These are phyloP conservation scores for Drosophila obscura DNA, from an alignment of 1,140 invertebrate genomes.

Conservation along the genomic window DNA sequence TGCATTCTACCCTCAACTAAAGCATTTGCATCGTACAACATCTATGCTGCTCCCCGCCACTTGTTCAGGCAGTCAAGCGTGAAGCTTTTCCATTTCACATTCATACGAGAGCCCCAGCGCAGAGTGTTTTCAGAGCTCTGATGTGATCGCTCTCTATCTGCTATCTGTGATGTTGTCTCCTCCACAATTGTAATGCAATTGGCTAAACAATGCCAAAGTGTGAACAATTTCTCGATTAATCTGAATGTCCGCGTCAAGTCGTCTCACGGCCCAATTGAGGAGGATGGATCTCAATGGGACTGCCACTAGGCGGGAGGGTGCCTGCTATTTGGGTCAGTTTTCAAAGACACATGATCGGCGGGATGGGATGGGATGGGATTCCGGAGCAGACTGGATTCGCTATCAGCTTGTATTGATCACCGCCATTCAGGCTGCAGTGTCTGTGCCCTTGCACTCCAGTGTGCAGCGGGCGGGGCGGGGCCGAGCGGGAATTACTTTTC, in stretches of 20 bases:
- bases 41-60: neutral
- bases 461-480: neutral
- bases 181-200: constrained; percentile 45
- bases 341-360: constrained; percentile 25
- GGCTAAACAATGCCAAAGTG: constrained; percentile 38
- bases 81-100: constrained; percentile 2
- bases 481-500: constrained; percentile 46
- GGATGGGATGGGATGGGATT: too few species aligned
- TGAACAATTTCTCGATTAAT: constrained; percentile 52
- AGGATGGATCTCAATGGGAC: constrained; percentile 21
- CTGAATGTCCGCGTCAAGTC: constrained; percentile 10
- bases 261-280: constrained; percentile 42
- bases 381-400: neutral
- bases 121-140: neutral
- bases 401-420: constrained; percentile 54
- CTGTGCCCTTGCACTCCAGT: constrained; percentile 38
- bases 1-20: too few species aligned
- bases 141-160: constrained; percentile 1
- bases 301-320: neutral
- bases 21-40: too few species aligned
- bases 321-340: constrained; percentile 41
- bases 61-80: neutral
- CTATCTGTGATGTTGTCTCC: constrained; percentile 15
- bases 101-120: neutral
- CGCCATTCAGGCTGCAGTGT: constrained; percentile 1